Evolutionary conservation across 2,113 vertebrate species (phyloP).

Genomic region (Alligator mississippiensis): DNA sequence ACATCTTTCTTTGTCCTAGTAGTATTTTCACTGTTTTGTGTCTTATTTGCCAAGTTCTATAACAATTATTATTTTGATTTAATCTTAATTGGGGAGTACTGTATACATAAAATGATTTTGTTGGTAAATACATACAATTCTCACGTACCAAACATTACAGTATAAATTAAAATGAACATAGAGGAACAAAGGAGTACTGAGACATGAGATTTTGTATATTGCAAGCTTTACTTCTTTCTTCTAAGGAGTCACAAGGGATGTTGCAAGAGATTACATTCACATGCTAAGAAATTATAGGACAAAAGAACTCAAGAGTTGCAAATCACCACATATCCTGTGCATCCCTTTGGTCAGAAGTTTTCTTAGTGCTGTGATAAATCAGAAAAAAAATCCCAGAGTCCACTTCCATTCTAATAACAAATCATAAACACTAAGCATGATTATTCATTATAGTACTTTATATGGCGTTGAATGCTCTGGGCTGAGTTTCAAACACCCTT

Average conservation of each 20-base stretch:
- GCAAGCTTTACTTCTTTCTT: neutral
- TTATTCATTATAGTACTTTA: neutral
- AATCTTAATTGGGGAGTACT: neutral
- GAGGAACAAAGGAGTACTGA: neutral
- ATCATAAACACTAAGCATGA: neutral
- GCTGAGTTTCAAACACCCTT: neutral
- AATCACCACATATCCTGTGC: neutral
- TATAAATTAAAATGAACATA: accelerated
- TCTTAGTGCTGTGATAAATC: neutral
- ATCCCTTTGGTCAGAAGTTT: neutral
- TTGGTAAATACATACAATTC: neutral
- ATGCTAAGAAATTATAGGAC: neutral
- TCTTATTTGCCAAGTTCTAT: accelerated
- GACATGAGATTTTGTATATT: accelerated
- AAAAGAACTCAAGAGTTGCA: neutral
- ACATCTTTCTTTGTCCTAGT: neutral
- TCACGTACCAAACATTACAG: neutral
- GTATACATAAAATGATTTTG: neutral
- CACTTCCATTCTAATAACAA: neutral
- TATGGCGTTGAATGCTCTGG: neutral
- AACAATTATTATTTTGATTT: neutral
- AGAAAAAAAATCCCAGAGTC: neutral
- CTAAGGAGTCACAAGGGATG: neutral
- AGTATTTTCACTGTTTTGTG: neutral
- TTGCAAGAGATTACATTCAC: neutral